phyloP scores from a whole-genome alignment of 2,113 vertebrate species.

The Spea bombifrons region DNA sequence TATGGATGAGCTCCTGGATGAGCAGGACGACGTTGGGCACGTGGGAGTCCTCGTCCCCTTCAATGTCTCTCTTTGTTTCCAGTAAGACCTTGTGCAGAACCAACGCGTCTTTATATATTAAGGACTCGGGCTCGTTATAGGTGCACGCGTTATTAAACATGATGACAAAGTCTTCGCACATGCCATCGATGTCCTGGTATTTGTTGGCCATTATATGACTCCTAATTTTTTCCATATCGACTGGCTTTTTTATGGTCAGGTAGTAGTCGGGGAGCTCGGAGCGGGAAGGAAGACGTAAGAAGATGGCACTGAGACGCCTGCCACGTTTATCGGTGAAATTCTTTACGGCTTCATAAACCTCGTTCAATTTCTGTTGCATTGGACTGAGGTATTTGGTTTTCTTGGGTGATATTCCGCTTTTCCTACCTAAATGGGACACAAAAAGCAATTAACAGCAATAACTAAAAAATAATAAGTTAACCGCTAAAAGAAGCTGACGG shows the following conservation, averaged over 20 bases:
- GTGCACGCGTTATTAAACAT: conserved; percentile 99
- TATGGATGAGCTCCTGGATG: conserved; percentile 95
- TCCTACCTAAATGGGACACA: conserved; percentile 73
- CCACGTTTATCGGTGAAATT: conserved; percentile 96
- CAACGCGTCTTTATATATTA: conserved; percentile 96
- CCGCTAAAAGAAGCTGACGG: no score
- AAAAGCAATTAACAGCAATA: no score
- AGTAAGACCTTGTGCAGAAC: conserved; percentile 91
- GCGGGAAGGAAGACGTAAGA: conserved; percentile 91
- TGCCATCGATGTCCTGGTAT: conserved; percentile 95
- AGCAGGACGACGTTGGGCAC: conserved; percentile 91
- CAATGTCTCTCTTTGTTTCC: conserved; percentile 88
- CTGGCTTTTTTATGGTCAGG: conserved; percentile 92
- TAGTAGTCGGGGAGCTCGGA: conserved; percentile 98
- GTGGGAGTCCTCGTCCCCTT: conserved; percentile 90
- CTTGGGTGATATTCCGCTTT: conserved; percentile 91
- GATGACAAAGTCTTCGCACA: conserved; percentile 96
- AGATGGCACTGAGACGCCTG: conserved; percentile 96
- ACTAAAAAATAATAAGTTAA: no score
- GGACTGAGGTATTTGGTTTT: conserved; percentile 97
- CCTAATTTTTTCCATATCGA: conserved; percentile 97
- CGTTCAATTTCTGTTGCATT: conserved; percentile 94
- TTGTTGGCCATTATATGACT: conserved; percentile 98
- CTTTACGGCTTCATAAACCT: conserved; percentile 95
- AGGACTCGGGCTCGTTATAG: conserved; percentile 93